Conservation (phyloP, 2,113 vertebrate species). For the Scatophagus argus region DNA sequence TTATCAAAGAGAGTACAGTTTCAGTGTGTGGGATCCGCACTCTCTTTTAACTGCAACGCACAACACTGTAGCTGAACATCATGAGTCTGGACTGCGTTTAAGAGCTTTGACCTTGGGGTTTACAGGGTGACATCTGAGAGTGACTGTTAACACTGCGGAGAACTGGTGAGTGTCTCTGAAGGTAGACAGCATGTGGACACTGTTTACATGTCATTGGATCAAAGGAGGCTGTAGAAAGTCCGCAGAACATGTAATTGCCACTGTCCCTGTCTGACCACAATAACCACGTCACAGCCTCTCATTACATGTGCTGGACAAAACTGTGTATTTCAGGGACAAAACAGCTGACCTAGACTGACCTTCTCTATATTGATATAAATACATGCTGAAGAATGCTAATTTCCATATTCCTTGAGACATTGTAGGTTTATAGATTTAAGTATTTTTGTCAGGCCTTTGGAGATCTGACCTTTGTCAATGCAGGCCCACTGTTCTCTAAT, state of each 20-base stretch:
- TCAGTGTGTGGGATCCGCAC: not conserved
- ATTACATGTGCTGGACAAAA: not conserved
- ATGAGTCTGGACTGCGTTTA: conserved; percentile 9
- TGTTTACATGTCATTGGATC: conserved; percentile 25
- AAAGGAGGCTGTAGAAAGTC: conserved; percentile 18
- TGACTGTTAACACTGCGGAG: not conserved
- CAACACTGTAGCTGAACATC: not conserved
- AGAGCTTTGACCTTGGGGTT: conserved; percentile 41
- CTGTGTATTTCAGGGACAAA: not conserved
- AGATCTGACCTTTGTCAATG: not conserved
- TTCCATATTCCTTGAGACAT: not conserved
- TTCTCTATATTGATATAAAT: not conserved
- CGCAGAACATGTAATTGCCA: conserved; percentile 22
- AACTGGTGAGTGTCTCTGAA: conserved; percentile 3
- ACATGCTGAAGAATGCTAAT: not conserved
- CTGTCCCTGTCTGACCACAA: conserved; percentile 10
- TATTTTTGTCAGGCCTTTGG: not conserved
- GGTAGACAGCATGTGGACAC: not conserved
- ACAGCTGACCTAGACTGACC: not conserved
- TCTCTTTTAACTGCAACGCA: conserved; percentile 14
- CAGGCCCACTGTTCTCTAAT: conserved; percentile 7
- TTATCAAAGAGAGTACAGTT: not conserved
- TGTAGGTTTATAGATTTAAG: not conserved
- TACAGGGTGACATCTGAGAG: conserved; percentile 41
- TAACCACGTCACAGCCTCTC: conserved; percentile 5